phyloP scores from a whole-genome alignment of 2,888 invertebrate genomes.

The Loripinus fragilis region DNA sequence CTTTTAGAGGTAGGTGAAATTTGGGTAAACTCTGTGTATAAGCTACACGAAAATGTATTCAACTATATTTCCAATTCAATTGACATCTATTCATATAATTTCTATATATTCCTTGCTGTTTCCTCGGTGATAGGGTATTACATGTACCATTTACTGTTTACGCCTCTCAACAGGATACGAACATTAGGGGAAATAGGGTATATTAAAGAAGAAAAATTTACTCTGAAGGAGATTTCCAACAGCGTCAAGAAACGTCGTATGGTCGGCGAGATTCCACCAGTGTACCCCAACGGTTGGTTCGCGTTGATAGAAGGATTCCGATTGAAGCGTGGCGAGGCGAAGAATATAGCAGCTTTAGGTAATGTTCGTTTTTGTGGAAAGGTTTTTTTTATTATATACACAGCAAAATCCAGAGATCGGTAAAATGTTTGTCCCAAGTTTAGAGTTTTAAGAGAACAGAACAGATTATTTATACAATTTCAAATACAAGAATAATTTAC shows the following conservation, averaged over 20 bases:
- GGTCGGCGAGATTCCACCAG: constrained; percentile 90
- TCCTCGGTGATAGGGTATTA: constrained; percentile 53
- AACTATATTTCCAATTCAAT: constrained; percentile 44
- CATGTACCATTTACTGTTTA: constrained; percentile 68
- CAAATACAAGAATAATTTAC: no score
- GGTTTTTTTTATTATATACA: no score
- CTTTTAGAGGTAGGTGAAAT: constrained; percentile 72
- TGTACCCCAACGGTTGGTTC: constrained; percentile 96
- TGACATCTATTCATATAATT: constrained; percentile 61
- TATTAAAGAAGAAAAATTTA: constrained; percentile 72
- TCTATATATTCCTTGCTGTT: constrained; percentile 61
- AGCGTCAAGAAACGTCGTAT: constrained; percentile 84
- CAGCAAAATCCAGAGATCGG: no score
- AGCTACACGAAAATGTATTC: constrained; percentile 47
- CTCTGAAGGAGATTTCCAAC: constrained; percentile 78
- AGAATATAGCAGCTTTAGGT: constrained; percentile 87
- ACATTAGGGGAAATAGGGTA: constrained; percentile 80
- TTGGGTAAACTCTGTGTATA: constrained; percentile 67
- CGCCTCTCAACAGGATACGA: constrained; percentile 76
- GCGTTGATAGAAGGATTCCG: constrained; percentile 89
- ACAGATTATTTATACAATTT: no score
- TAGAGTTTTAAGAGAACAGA: no score
- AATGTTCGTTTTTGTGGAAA: no score
- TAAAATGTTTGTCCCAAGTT: no score
- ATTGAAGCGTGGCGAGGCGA: constrained; percentile 81